A percentile compares a stretch with the other conserved stretches of the same genome.
Conservation (phyloP, 2,888 invertebrate species). For the Gibbula magus region DNA sequence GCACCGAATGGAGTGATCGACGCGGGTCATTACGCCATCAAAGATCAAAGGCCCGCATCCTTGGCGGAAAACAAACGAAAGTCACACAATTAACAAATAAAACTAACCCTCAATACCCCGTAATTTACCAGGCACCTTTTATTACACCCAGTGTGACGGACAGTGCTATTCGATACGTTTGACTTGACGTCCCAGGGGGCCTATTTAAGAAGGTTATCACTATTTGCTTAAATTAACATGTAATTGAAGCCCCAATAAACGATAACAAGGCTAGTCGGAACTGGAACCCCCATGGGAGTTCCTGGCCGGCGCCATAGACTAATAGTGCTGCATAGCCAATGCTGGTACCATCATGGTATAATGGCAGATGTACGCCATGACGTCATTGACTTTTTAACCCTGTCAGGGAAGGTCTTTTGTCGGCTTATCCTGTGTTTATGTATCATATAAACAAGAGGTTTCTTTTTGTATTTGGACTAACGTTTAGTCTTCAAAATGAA, state of each 20-base stretch:
- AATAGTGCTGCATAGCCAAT: not conserved
- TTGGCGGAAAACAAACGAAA: not conserved
- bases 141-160: not conserved
- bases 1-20: no score
- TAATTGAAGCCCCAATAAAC: constrained; percentile 9
- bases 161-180: constrained; percentile 3
- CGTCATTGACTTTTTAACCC: no score
- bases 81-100: constrained; percentile 5
- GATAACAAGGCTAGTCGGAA: not conserved
- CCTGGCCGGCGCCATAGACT: not conserved
- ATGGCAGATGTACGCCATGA: no score
- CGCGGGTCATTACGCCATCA: no score
- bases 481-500: no score
- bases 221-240: constrained; percentile 18
- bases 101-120: not conserved
- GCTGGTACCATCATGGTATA: not conserved
- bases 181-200: not conserved
- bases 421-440: no score
- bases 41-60: no score
- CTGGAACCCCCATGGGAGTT: not conserved
- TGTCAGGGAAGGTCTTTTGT: no score
- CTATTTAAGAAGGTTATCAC: not conserved
- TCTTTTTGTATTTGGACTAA: no score
- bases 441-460: no score
- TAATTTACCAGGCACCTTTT: not conserved